Evolutionary conservation across 64 coral and sea anemone species (phyloP).

Genomic region (Montipora cactus): DNA sequence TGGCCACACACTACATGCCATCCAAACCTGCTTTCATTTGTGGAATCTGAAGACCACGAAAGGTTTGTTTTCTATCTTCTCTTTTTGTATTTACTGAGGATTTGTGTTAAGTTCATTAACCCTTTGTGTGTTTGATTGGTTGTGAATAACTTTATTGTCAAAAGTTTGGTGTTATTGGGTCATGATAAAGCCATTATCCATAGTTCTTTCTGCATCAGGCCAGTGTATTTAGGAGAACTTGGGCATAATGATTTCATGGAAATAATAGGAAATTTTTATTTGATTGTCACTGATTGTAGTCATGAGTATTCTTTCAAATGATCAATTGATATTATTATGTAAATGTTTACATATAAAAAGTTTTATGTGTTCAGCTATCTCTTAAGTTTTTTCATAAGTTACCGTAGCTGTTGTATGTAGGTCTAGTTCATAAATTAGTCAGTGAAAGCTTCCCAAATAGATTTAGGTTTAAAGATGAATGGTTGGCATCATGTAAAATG

Average conservation of each 20-base stretch:
- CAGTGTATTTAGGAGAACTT: not conserved
- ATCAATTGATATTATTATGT: too few relatives aligned
- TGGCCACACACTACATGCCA: not conserved
- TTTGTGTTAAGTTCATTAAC: not conserved
- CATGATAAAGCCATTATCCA: not conserved
- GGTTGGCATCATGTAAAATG: too few relatives aligned
- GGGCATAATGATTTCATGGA: not conserved
- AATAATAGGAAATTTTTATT: not conserved
- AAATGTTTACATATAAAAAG: too few relatives aligned
- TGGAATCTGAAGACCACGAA: not conserved
- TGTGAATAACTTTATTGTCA: not conserved
- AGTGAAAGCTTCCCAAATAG: not conserved
- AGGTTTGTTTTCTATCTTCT: constrained; percentile 8
- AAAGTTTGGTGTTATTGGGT: not conserved
- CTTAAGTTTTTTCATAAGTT: too few relatives aligned
- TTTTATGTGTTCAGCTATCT: too few relatives aligned
- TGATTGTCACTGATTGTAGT: not conserved
- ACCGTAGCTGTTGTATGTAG: too few relatives aligned
- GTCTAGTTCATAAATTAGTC: not conserved
- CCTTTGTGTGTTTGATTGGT: not conserved
- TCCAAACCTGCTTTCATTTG: not conserved
- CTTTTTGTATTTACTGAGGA: not conserved
- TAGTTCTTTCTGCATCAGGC: not conserved
- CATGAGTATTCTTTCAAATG: not conserved
- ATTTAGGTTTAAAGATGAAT: not conserved